Evolutionary conservation across 2,888 invertebrate genomes (phyloP).

Genomic region (Brenthis ino): DNA sequence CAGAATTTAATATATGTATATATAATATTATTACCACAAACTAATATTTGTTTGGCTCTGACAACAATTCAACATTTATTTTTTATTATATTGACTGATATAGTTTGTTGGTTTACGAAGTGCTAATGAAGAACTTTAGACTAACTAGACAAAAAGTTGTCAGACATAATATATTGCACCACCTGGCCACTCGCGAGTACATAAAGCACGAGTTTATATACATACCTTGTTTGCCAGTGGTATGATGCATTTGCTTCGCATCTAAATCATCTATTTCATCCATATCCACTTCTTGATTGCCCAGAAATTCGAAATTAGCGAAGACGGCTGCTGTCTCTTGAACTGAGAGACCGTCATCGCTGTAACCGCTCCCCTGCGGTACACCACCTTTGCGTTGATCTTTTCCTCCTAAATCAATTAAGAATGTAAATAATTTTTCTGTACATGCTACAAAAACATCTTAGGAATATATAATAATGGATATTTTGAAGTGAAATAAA

Average conservation of each 20-base stretch:
- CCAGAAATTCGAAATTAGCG: constrained; percentile 97
- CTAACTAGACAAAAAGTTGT: background rate
- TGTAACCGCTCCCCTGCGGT: constrained; percentile 64
- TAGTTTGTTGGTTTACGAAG: too few relatives aligned
- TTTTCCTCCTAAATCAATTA: constrained; percentile 46
- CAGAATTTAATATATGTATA: too few relatives aligned
- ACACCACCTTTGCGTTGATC: constrained; percentile 67
- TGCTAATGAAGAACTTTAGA: too few relatives aligned
- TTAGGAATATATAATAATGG: too few relatives aligned
- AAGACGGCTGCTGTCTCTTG: constrained; percentile 93
- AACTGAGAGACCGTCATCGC: constrained; percentile 72
- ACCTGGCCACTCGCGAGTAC: too few relatives aligned
- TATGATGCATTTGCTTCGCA: constrained; percentile 76
- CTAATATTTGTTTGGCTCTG: too few relatives aligned
- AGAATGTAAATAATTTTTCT: background rate
- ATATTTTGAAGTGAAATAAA: too few relatives aligned
- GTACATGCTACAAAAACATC: too few relatives aligned
- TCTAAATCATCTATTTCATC: constrained; percentile 93
- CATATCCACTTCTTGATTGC: constrained; percentile 93
- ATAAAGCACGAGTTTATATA: background rate
- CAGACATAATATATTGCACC: background rate
- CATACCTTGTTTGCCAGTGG: constrained; percentile 69
- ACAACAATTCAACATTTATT: too few relatives aligned
- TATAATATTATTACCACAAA: too few relatives aligned
- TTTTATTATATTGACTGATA: too few relatives aligned